phyloP scores from a whole-genome alignment of 2,888 invertebrate species.

The Cephalotes varians region DNA sequence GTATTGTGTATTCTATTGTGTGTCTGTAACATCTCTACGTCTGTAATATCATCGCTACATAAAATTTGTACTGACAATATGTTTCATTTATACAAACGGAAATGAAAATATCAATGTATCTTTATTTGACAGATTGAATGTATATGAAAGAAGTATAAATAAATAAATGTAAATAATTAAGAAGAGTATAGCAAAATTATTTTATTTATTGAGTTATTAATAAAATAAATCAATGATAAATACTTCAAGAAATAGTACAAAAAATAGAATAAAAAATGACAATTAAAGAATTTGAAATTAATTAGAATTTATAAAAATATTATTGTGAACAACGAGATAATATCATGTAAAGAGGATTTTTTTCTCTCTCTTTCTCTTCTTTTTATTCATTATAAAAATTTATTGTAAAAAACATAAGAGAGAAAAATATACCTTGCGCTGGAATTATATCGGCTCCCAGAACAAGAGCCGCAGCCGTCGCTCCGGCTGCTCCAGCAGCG shows the following conservation, averaged over 20 bases:
- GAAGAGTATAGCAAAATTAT: neutral
- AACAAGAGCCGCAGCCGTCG: slow-evolving; percentile 88
- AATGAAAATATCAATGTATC: slow-evolving; percentile 1
- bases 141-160: neutral
- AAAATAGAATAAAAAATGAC: neutral
- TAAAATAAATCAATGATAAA: neutral
- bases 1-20: neutral
- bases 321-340: neutral
- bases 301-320: slow-evolving; percentile 1
- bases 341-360: neutral
- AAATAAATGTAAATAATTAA: neutral
- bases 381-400: neutral
- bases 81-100: neutral
- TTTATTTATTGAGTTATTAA: too few relatives aligned
- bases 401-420: neutral
- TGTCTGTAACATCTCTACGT: neutral
- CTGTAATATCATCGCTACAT: neutral
- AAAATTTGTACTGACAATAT: neutral
- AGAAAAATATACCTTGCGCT: slow-evolving; percentile 74
- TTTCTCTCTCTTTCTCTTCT: neutral
- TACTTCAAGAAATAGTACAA: neutral
- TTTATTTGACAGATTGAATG: neutral
- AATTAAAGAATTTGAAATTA: neutral
- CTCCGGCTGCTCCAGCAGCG: slow-evolving; percentile 87
- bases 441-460: slow-evolving; percentile 87